phyloP scores from a whole-genome alignment of 2,888 invertebrate genomes.

The Rhingia rostrata region DNA sequence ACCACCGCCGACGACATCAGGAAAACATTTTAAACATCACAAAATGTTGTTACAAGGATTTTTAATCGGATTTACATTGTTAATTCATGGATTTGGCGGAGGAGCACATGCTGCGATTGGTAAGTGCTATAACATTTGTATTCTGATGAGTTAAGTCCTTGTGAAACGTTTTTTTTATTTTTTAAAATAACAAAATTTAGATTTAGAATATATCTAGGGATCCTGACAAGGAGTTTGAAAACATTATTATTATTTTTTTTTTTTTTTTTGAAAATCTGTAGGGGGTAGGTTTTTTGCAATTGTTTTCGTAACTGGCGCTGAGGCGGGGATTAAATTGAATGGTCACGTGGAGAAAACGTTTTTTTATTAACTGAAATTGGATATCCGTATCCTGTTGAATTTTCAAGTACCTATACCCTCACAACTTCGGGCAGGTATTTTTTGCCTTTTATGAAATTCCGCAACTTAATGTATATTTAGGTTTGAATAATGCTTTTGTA shows the following conservation, averaged over 20 bases:
- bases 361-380: no score
- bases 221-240: not conserved
- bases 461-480: no score
- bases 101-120: conserved; percentile 78
- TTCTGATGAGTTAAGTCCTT: conserved; percentile 8
- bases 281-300: no score
- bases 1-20: conserved; percentile 74
- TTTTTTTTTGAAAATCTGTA: not conserved
- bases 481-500: no score
- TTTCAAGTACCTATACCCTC: no score
- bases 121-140: conserved; percentile 76
- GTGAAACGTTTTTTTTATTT: not conserved
- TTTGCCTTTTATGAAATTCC: no score
- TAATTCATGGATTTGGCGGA: conserved; percentile 78
- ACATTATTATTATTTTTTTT: conserved; percentile 2
- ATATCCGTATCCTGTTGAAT: no score
- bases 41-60: conserved; percentile 75
- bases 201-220: not conserved
- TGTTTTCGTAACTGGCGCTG: no score
- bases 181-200: not conserved
- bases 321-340: no score
- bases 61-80: conserved; percentile 80
- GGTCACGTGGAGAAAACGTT: no score
- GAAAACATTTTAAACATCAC: conserved; percentile 68
- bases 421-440: no score